Evolutionary conservation across 2,888 invertebrate genomes (phyloP).

Genomic region (Esperia sulphurella): DNA sequence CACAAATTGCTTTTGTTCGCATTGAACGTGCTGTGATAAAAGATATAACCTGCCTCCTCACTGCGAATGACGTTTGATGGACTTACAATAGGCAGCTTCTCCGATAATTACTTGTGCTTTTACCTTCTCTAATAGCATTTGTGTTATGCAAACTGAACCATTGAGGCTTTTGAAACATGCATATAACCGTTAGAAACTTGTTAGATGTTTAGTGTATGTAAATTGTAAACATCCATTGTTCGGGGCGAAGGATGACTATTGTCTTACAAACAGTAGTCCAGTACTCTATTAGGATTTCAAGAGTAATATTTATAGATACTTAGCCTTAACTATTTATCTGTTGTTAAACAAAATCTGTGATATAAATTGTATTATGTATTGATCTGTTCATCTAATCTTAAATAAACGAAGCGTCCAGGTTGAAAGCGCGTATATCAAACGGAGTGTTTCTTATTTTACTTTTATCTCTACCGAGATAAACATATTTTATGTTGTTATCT

Average conservation of each 20-base stretch:
- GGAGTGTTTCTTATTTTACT: slow-evolving; percentile 35
- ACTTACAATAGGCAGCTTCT: slow-evolving; percentile 47
- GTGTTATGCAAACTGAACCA: slow-evolving; percentile 32
- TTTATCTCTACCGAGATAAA: slow-evolving; percentile 27
- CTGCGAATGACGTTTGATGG: slow-evolving; percentile 54
- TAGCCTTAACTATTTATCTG: too few relatives aligned
- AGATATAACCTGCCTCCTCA: slow-evolving; percentile 38
- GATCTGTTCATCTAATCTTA: slow-evolving; percentile 40
- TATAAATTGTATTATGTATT: neutral
- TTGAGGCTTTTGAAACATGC: slow-evolving; percentile 11
- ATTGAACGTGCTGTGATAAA: slow-evolving; percentile 59
- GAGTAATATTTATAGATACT: too few relatives aligned
- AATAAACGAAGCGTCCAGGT: slow-evolving; percentile 44
- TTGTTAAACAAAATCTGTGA: too few relatives aligned
- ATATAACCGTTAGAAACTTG: slow-evolving; percentile 26
- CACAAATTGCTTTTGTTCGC: slow-evolving; percentile 77
- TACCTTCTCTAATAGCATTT: slow-evolving; percentile 41
- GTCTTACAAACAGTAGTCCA: too few relatives aligned
- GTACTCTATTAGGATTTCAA: too few relatives aligned
- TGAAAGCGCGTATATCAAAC: slow-evolving; percentile 29
- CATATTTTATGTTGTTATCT: slow-evolving; percentile 37
- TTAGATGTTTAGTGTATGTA: slow-evolving; percentile 4
- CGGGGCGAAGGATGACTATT: slow-evolving; percentile 1
- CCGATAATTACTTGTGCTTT: slow-evolving; percentile 52
- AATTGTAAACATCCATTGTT: slow-evolving; percentile 24